Evolutionary conservation across 2,888 invertebrate genomes (phyloP).

Genomic region (Lepidochrysops patricia): DNA sequence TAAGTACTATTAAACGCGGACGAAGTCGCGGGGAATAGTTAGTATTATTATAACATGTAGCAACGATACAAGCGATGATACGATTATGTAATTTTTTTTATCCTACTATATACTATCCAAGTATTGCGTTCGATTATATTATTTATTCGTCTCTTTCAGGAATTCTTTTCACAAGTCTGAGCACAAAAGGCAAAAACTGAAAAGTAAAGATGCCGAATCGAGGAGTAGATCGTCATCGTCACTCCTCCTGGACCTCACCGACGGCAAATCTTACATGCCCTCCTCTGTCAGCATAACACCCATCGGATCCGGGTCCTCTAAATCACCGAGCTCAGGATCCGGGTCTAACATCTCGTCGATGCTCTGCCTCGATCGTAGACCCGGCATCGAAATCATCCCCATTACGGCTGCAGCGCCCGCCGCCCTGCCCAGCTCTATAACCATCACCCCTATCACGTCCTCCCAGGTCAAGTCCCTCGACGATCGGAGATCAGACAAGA

Average conservation of each 20-base stretch:
- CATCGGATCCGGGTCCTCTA: conserved; percentile 63
- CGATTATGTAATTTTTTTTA: too few relatives aligned
- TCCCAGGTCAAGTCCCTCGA: conserved; percentile 69
- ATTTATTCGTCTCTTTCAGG: conserved; percentile 44
- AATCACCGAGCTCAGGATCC: conserved; percentile 78
- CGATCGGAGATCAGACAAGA: conserved; percentile 63
- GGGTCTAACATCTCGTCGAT: conserved; percentile 73
- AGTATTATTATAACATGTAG: too few relatives aligned
- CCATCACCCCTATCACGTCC: conserved; percentile 86
- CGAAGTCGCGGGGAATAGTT: too few relatives aligned
- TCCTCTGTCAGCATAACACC: conserved; percentile 71
- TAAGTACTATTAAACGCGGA: too few relatives aligned
- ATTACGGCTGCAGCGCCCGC: conserved; percentile 78
- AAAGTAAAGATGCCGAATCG: conserved; percentile 71
- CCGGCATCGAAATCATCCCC: conserved; percentile 91
- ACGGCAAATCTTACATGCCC: conserved; percentile 68
- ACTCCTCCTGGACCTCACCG: conserved; percentile 72
- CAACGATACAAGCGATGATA: too few relatives aligned
- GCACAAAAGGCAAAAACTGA: conserved; percentile 76
- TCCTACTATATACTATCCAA: too few relatives aligned
- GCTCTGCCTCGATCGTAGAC: conserved; percentile 79
- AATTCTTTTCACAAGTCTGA: conserved; percentile 75
- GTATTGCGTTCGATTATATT: too few relatives aligned
- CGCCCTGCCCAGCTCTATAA: conserved; percentile 85
- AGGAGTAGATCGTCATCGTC: conserved; percentile 56